Conservation (phyloP, 1,140 invertebrate species). For the Euschistus heros region DNA sequence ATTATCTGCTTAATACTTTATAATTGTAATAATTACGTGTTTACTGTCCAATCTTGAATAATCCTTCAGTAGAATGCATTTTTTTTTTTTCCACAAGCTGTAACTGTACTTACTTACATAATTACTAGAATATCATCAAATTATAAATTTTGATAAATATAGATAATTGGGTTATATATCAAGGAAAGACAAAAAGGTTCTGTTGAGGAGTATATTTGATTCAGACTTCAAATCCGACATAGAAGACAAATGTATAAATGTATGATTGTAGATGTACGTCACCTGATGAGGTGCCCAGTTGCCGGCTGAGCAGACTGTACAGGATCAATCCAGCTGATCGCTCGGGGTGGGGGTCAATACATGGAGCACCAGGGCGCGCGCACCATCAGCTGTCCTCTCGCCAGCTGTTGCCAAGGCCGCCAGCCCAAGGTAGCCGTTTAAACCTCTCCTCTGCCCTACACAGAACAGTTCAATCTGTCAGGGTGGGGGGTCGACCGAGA, state of each 20-base stretch:
- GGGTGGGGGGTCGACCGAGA: too few relatives aligned
- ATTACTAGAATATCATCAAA: too few relatives aligned
- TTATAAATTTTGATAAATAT: too few relatives aligned
- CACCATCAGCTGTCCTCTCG: slow-evolving; percentile 10
- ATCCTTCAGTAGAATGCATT: too few relatives aligned
- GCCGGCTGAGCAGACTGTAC: slow-evolving; percentile 2
- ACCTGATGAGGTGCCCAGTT: slow-evolving; percentile 5
- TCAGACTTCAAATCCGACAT: background rate
- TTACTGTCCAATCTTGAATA: too few relatives aligned
- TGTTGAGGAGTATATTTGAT: too few relatives aligned
- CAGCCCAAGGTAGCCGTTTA: background rate
- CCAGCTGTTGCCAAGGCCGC: slow-evolving; percentile 8
- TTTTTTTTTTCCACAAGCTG: too few relatives aligned
- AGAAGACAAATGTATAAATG: slow-evolving; percentile 1
- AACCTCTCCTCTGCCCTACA: background rate
- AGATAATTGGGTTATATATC: too few relatives aligned
- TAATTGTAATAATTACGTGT: too few relatives aligned
- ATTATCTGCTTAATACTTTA: too few relatives aligned
- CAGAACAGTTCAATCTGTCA: background rate
- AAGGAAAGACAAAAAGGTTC: too few relatives aligned
- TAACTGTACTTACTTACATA: too few relatives aligned
- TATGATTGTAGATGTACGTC: background rate
- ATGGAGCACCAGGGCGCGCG: background rate
- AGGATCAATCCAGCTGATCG: slow-evolving; percentile 15
- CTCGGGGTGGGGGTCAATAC: background rate